A percentile compares a stretch with the other conserved stretches of the same genome.
Evolutionary conservation across 2,113 vertebrate genomes (phyloP).

Genomic region (Pelusios castaneus): DNA sequence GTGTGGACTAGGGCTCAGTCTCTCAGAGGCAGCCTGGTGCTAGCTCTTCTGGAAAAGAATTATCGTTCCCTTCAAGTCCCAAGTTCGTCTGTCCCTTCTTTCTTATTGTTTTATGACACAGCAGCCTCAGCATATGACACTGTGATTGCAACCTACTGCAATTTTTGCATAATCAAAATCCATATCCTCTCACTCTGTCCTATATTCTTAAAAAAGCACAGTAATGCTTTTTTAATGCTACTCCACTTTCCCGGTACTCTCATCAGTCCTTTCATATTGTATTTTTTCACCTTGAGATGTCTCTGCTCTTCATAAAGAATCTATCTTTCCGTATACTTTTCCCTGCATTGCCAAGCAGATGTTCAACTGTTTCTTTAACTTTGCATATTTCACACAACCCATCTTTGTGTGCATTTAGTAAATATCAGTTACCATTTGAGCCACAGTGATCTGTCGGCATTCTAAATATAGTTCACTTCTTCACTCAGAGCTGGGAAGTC

Average conservation of each 20-base stretch:
- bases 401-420: neutral
- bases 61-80: neutral
- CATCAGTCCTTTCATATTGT: neutral
- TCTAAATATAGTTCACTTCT: neutral
- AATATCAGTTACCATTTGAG: neutral
- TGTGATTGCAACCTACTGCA: neutral
- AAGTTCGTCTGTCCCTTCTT: neutral
- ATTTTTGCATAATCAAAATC: neutral
- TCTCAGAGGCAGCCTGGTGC: neutral
- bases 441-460: neutral
- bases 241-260: neutral
- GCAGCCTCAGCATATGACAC: neutral
- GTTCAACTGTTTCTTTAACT: neutral
- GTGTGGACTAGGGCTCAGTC: too few relatives aligned
- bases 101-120: neutral
- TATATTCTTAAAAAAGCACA: neutral
- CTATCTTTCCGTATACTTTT: neutral
- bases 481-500: neutral
- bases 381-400: neutral
- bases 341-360: neutral
- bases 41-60: neutral
- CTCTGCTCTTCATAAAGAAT: neutral
- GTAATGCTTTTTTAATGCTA: neutral
- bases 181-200: neutral
- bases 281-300: neutral